Conservation (phyloP, 2,888 invertebrate species). For the Entomobrya proxima region DNA sequence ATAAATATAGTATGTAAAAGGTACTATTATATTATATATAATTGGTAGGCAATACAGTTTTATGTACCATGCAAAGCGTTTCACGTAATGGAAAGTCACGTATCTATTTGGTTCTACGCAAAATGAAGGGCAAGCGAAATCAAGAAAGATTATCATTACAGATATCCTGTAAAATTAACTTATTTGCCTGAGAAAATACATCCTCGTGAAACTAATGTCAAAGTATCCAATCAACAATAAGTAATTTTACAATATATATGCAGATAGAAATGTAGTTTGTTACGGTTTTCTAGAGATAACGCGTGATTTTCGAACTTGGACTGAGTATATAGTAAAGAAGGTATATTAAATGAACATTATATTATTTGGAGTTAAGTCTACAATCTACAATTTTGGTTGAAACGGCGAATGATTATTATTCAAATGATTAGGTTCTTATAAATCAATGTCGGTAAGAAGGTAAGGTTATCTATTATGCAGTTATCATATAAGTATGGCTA, state of each 20-base stretch:
- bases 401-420: slow-evolving; percentile 6
- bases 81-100: neutral
- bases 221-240: slow-evolving; percentile 6
- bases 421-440: neutral
- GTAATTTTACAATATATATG: neutral
- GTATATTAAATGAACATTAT: neutral
- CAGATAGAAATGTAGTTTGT: slow-evolving; percentile 24
- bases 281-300: slow-evolving; percentile 41
- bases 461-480: no score
- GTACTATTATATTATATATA: no score
- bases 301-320: slow-evolving; percentile 64
- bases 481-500: neutral
- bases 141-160: no score
- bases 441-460: neutral
- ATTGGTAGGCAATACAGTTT: no score
- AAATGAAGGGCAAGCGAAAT: neutral
- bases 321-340: slow-evolving; percentile 52
- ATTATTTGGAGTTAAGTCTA: slow-evolving; percentile 7
- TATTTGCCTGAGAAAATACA: no score
- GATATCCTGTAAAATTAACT: no score
- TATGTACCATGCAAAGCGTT: neutral
- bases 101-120: neutral
- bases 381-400: slow-evolving; percentile 35
- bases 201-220: neutral
- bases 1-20: neutral